Base-by-base conservation (phyloP, 2,888 invertebrate species). In the Acholoe squamosa region DNA sequence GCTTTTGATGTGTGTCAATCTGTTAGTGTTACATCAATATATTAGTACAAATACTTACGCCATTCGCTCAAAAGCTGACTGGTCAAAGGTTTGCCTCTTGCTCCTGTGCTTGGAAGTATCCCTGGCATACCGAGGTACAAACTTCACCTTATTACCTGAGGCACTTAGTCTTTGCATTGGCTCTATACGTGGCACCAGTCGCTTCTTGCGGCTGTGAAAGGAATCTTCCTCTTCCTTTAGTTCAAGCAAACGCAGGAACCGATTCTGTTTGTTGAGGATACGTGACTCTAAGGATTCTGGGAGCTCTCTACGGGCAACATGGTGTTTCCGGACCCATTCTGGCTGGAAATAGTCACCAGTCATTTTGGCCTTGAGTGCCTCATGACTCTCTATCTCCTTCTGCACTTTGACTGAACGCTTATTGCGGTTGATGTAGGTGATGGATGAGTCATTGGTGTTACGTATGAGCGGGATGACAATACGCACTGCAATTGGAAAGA, bases 71-170 rank as follows among this genome's bases (percentile, higher is more conserved):
- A 94, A 94, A 22, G 93, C 92, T 12, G 92, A 92, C 77, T 93
- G 91, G 89, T 95, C 94, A 91, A 94, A 94, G 0, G 95, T 93
- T 84, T 91, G 90, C 22, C 93, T 84, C 91, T 92, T 92, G 89
- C 80, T 33, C 10, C 91, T 71, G 28, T 25, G 43, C 43, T 71
- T 52, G 54, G 51, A n/a, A 0, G 33, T 54, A 28, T 91, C 67
- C 25, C 88, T n/a, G 25, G 67, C 43, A 54, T 91, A 91, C 7
- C 90, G 86, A 16, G 91, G 67, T 16, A 28, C 88, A 28, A 90
- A 88, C 33, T 67, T 89, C 86, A 61, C 54, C 84, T 84, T 84
- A 1, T 90, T 90, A 10, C 84, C 76, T 0, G 61, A 61, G 56
- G 86, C 86, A 86, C 86, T 86, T 1, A 86, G 3, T 5, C 90